Evolutionary conservation across 1,140 invertebrate species (phyloP).

Genomic region (Asbolus verrucosus): DNA sequence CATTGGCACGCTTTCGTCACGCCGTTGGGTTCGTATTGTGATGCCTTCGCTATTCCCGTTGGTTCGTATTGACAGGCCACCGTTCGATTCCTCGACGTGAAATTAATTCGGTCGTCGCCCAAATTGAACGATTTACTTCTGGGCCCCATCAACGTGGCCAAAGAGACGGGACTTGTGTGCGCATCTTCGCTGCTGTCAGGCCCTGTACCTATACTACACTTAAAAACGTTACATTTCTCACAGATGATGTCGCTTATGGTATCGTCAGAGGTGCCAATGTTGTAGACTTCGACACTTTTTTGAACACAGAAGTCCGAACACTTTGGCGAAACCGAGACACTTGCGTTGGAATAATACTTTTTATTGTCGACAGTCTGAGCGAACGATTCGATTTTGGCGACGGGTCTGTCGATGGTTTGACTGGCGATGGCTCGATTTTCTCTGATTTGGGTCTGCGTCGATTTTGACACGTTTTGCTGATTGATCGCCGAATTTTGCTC

Average conservation of each 20-base stretch:
- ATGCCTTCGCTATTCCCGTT: slow-evolving; percentile 36
- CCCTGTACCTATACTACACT: slow-evolving; percentile 65
- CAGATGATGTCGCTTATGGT: slow-evolving; percentile 66
- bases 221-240: slow-evolving; percentile 67
- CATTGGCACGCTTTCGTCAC: slow-evolving; percentile 54
- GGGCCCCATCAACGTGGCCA: slow-evolving; percentile 57
- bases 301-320: slow-evolving; percentile 56
- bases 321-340: slow-evolving; percentile 65
- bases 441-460: slow-evolving; percentile 57
- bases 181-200: slow-evolving; percentile 58
- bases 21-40: slow-evolving; percentile 55
- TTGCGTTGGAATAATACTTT: slow-evolving; percentile 59
- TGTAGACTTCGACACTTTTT: slow-evolving; percentile 63
- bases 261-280: slow-evolving; percentile 67
- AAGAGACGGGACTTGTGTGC: slow-evolving; percentile 54
- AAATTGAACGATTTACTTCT: slow-evolving; percentile 63
- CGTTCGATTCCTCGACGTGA: slow-evolving; percentile 53
- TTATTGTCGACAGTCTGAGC: slow-evolving; percentile 53
- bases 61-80: slow-evolving; percentile 56
- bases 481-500: slow-evolving; percentile 53
- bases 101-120: slow-evolving; percentile 59
- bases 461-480: slow-evolving; percentile 59
- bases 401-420: slow-evolving; percentile 60
- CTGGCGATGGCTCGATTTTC: slow-evolving; percentile 61
- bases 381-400: slow-evolving; percentile 35